phyloP scores from a whole-genome alignment of 2,113 vertebrate genomes.

The Cinclus cinclus region DNA sequence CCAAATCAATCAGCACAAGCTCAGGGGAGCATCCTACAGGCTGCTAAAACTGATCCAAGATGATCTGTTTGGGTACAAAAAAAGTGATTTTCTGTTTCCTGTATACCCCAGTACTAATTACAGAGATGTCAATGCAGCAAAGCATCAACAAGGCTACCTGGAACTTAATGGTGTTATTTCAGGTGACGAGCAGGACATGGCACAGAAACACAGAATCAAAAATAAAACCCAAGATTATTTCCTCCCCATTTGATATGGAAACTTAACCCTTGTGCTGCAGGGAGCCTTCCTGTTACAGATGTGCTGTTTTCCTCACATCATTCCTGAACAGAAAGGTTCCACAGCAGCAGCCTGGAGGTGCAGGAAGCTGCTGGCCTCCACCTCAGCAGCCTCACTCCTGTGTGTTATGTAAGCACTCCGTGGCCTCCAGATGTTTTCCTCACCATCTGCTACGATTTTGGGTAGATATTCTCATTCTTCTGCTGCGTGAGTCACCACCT shows the following conservation, averaged over 20 bases:
- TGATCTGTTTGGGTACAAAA: not conserved
- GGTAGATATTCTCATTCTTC: not conserved
- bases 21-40: not conserved
- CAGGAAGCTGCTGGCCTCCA: not conserved
- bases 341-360: slow-evolving; percentile 45
- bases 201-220: not conserved
- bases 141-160: not conserved
- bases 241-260: not conserved
- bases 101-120: not conserved
- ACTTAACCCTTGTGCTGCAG: not conserved
- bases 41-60: not conserved
- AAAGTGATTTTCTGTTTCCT: not conserved
- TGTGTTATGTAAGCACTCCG: not conserved
- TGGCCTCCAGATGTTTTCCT: slow-evolving; percentile 32
- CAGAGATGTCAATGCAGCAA: not conserved
- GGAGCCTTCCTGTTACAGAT: not conserved
- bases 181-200: not conserved
- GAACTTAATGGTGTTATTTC: not conserved
- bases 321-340: slow-evolving; percentile 25
- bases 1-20: not conserved
- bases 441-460: not conserved
- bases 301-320: not conserved
- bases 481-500: not conserved
- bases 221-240: not conserved
- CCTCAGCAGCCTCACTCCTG: not conserved